A percentile compares a stretch with the other conserved stretches of the same genome.
Conservation (phyloP, 2,113 vertebrate species). For the Syrmaticus mikado region DNA sequence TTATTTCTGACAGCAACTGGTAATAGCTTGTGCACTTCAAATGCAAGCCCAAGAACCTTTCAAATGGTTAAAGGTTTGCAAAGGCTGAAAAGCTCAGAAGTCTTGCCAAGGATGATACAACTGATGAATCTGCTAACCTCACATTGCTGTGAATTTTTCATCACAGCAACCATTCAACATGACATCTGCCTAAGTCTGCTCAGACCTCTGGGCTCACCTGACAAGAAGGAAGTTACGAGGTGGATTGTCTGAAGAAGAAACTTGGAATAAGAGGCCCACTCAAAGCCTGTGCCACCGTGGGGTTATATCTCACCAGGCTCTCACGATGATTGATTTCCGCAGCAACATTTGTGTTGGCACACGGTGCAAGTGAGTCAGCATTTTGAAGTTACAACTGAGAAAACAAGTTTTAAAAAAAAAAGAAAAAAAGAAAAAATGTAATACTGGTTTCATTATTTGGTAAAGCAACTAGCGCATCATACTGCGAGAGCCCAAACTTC, state of each 20-base stretch:
- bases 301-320: not conserved
- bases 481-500: not conserved
- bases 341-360: slow-evolving; percentile 9
- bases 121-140: not conserved
- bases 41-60: not conserved
- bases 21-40: not conserved
- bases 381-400: not conserved
- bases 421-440: not conserved
- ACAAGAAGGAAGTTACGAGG: not conserved
- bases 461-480: not conserved
- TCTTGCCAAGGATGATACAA: not conserved
- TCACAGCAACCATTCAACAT: not conserved
- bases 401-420: not conserved
- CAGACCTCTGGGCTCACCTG: not conserved
- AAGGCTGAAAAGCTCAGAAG: not conserved
- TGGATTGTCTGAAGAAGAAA: not conserved
- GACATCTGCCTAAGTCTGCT: not conserved
- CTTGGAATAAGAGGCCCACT: not conserved
- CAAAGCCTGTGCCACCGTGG: not conserved
- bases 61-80: not conserved
- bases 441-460: not conserved
- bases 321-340: not conserved
- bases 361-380: not conserved
- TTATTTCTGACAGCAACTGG: slow-evolving; percentile 2
- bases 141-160: not conserved